Evolutionary conservation across 1,140 invertebrate genomes (phyloP), one percentile per base, ranked within the genome.

Genomic region (Heliconius himera): DNA sequence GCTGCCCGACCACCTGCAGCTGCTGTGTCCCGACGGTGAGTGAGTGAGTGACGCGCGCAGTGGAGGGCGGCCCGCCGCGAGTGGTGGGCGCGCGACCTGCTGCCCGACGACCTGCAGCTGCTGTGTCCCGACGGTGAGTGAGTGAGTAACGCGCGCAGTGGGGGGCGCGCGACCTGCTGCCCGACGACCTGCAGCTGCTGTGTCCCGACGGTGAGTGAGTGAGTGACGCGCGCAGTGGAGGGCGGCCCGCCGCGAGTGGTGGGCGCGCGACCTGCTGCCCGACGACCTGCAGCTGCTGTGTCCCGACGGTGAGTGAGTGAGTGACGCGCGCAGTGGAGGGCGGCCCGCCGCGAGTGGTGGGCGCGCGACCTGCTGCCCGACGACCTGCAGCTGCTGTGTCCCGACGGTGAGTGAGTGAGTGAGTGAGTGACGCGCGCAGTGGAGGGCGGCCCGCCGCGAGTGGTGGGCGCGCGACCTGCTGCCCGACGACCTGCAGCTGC

Each of bases 271-370:
- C 89, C 96, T 98, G 26, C 96, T 99, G 33, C 96, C 96, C 1
- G 97, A 98, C 86, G 99, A 99, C 90, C 99, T 98, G 91, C 98
- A 99, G 91, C 94, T 99, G 2, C 94, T 99, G 2, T 99, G 99
- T 92, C 97, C 98, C 6, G 98, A 99, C 94, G 99, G 98, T 95
- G 95, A 81, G 41, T n/a, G n/a, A n/a, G n/a, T n/a, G n/a, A n/a
- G n/a, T n/a, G n/a, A n/a, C n/a, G n/a, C n/a, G n/a, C n/a, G n/a
- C n/a, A n/a, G n/a, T n/a, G 98, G 98, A 83, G 98, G 98, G 0
- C 97, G 98, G 80, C 96, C n/a, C n/a, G 98, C 54, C 96, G 96
- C 78, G 98, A 98, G 89, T 98, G 96, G 95, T 99, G 99, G 99
- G 98, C 99, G 0, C 94, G 99, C 26, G 99, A 99, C 89, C 96